Evolutionary conservation across 2,113 vertebrate genomes (phyloP), one percentile per base, ranked within the genome.

Genomic region (Rhinichthys klamathensis): DNA sequence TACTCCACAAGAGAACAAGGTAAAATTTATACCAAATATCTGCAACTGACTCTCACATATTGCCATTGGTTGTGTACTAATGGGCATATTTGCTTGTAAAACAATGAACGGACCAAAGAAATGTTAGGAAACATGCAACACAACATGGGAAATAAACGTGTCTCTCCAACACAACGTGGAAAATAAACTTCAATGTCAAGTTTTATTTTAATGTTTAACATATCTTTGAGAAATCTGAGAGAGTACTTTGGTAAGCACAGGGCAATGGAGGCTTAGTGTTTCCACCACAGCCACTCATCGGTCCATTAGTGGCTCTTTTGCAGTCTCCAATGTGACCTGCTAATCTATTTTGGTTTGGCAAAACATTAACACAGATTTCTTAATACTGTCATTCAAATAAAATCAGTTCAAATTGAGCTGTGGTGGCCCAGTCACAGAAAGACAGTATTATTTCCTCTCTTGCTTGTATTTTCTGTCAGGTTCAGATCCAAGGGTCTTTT

Each of bases 1-100:
- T 92, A 96, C 87, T 0, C 96, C 96, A 0, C 87, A 91, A 0
- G 94, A 97, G 88, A 96, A 93, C 87, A 97, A 97, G 97, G 96
- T 98, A 92, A 90, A 46, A 15, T 86, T n/a, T 49, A 56, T 15
- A 21, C 0, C 13, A 7, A 51, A 74, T 5, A 41, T 13, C 4
- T 41, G 76, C 44, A 30, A 18, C 9, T 61, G 54, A 27, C 76
- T 13, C 2, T n/a, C 56, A 15, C 18, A 58, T 56, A 78, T 8
- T 8, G 21, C 23, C 18, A 60, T 15, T 63, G 3, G 1, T 25
- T 32, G 38, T 44, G 16, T 30, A 46, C 25, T 32, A 10, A 30
- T 49, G 21, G 56, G 8, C 1, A 56, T 15, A 18, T 41, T 13
- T 80, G 56, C 23, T 25, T 61, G 13, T 10, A 41, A 25, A 61